Evolutionary conservation across 2,888 invertebrate genomes (phyloP), one percentile per base, ranked within the genome.

Genomic region (Chouioia cunea): DNA sequence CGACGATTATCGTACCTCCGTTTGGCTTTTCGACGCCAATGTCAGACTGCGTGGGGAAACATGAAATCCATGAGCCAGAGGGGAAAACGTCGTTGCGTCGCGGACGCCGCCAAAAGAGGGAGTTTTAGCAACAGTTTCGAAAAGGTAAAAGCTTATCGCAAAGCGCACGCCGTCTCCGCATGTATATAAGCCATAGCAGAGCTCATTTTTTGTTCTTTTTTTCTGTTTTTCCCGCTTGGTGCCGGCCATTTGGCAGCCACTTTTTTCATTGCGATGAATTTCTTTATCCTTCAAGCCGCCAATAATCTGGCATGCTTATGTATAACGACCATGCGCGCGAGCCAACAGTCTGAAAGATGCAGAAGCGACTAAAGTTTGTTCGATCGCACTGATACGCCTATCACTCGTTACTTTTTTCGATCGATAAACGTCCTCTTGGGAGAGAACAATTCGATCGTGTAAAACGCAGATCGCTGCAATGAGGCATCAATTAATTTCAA

Each of bases 141-240:
- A 69, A n/a, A 70, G 72, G 73, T 66, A 66, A 71, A 69, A 76
- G 83, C 83, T 83, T 83, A 83, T 83, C 83, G 82, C 81, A 75
- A 79, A 80, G 82, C 77, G 82, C 83, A 83, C 82, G 83, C 83
- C 83, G 83, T 82, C 82, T 80, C 82, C 80, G 36, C 36, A 36
- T 80, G 79, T 80, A 81, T 81, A 82, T 83, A 80, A 81, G 82
- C 80, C 69, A 36, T 36, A 66, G 66, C 48, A 23, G 57, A 2
- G 22, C 43, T 22, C 50, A 15, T 36, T 36, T 43, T 20, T 27
- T 48, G n/a, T 48, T 54, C 12, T 36, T 36, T 10, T 36, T 36
- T 1, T 36, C 6, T 10, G 4, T 16, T n/a, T 14, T 43, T 20
- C 12, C 47, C 27, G 22, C 43, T 16, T 75, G 76, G 78, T 80